These are phyloP conservation scores for Threskiornis aethiopicus DNA, from an alignment of 2,797 vertebrate species.

Conservation along the genomic window DNA sequence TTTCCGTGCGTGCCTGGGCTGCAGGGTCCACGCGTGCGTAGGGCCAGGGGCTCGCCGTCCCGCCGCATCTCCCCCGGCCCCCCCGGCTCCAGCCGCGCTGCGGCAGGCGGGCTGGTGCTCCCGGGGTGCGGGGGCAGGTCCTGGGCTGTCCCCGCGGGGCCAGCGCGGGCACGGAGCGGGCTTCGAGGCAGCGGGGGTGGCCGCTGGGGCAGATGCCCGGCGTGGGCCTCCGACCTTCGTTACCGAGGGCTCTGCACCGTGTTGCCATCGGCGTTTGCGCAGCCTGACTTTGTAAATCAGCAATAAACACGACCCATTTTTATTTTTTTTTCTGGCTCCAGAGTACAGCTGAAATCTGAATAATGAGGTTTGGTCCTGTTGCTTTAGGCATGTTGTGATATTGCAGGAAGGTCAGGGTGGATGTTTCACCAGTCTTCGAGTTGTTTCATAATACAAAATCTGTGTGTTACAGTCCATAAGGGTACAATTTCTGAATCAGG, in stretches of 20 bases:
- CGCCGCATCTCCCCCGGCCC: too few relatives aligned
- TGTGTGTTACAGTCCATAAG: background rate
- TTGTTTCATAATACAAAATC: background rate
- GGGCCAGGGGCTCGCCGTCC: background rate
- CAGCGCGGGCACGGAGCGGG: background rate
- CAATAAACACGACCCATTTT: background rate
- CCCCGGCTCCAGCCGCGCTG: background rate
- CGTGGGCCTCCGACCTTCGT: background rate
- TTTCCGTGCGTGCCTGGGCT: too few relatives aligned
- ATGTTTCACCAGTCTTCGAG: background rate
- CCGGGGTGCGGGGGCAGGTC: fast-evolving
- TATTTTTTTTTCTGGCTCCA: background rate
- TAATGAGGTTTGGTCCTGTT: background rate
- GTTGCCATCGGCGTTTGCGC: background rate
- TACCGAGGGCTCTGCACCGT: fast-evolving
- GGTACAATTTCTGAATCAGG: background rate
- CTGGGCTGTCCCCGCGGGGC: background rate
- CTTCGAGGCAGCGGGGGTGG: background rate
- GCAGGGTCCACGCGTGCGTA: background rate
- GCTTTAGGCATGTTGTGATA: background rate
- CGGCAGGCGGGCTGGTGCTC: background rate
- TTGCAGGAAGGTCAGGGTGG: background rate
- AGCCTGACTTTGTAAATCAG: background rate
- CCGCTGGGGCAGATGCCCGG: background rate
- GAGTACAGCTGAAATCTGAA: background rate